phyloP scores from a whole-genome alignment of 2,797 vertebrate genomes.

The Scleropages formosus region DNA sequence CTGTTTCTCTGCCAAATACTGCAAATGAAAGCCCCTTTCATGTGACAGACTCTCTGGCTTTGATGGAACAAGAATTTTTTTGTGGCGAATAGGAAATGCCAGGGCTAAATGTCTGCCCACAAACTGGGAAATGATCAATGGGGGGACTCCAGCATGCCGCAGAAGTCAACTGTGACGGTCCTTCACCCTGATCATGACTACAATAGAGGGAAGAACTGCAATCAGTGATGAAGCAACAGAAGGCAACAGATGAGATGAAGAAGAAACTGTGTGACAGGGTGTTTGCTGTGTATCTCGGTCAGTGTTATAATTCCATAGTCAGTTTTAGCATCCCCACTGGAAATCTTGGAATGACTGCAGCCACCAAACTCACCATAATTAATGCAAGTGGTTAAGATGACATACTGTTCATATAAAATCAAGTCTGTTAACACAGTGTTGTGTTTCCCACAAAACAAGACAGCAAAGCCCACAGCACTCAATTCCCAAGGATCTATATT shows the following conservation, averaged over 20 bases:
- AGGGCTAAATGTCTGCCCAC: slow-evolving; percentile 23
- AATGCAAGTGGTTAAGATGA: neutral
- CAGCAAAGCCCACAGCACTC: neutral
- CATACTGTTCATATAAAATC: neutral
- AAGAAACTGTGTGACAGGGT: neutral
- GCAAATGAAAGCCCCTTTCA: slow-evolving; percentile 22
- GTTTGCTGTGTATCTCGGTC: neutral
- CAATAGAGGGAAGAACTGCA: slow-evolving; percentile 1
- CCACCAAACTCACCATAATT: neutral
- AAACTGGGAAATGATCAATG: slow-evolving; percentile 17
- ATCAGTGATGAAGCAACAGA: neutral
- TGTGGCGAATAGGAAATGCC: slow-evolving; percentile 28
- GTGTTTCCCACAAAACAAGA: neutral
- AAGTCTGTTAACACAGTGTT: neutral
- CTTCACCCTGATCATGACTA: neutral
- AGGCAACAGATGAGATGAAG: neutral
- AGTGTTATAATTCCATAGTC: neutral
- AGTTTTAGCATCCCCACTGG: neutral
- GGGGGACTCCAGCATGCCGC: slow-evolving; percentile 10
- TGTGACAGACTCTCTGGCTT: slow-evolving; percentile 27
- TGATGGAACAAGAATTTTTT: slow-evolving; percentile 28
- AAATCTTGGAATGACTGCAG: neutral
- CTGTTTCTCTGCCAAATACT: slow-evolving; percentile 14
- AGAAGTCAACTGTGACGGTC: slow-evolving; percentile 5
- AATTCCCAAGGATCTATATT: neutral